These are phyloP conservation scores for Caenorhabditis zanzibari DNA, from an alignment of 2,888 invertebrate genomes.

Conservation along the genomic window DNA sequence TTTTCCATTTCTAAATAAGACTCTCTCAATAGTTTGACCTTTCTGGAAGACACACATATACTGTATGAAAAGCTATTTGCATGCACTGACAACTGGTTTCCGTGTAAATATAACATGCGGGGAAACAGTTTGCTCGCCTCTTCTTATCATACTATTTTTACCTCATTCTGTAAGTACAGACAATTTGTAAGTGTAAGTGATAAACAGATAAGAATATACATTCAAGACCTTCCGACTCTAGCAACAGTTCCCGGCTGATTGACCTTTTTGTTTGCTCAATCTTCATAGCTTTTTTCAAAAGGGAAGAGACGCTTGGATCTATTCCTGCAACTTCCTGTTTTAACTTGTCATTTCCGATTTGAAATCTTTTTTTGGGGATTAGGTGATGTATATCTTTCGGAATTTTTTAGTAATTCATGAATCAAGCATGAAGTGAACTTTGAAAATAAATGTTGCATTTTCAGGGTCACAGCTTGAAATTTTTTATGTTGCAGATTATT, in stretches of 20 bases:
- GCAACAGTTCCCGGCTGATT: conserved; percentile 9
- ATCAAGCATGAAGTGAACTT: background rate
- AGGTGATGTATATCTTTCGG: background rate
- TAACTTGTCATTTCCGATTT: background rate
- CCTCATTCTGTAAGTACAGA: conserved; percentile 14
- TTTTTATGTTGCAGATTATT: no score
- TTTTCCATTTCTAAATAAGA: background rate
- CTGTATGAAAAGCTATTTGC: conserved; percentile 35
- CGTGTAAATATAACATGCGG: conserved; percentile 33
- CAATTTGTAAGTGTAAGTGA: conserved; percentile 6
- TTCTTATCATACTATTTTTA: conserved; percentile 58
- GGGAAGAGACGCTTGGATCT: conserved; percentile 3
- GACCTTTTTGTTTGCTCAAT: conserved; percentile 51
- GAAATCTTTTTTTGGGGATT: background rate
- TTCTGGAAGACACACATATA: background rate
- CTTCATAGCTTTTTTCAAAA: conserved; percentile 11
- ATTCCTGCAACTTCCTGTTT: conserved; percentile 7
- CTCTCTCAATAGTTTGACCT: conserved; percentile 14
- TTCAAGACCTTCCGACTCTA: background rate
- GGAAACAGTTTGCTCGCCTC: conserved; percentile 47
- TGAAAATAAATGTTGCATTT: background rate
- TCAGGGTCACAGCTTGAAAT: no score
- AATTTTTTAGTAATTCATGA: background rate
- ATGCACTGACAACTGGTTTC: conserved; percentile 41
- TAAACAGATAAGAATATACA: conserved; percentile 21